Conservation (phyloP, 1,140 invertebrate species). For the Coenobita brevimanus region DNA sequence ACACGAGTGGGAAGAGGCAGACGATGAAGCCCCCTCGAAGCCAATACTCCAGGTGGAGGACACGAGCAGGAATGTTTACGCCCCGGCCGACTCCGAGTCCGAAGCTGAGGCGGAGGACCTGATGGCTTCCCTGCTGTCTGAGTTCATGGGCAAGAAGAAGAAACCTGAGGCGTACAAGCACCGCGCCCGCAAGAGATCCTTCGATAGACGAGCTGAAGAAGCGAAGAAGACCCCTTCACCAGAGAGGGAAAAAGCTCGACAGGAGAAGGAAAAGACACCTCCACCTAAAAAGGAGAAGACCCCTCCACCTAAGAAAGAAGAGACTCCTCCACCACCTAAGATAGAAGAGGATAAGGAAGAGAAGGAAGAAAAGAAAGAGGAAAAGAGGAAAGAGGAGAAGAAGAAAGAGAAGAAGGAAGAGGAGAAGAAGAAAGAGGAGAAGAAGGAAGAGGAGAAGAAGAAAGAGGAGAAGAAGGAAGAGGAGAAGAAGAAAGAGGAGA, state of each 20-base stretch:
- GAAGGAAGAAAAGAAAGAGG: background rate
- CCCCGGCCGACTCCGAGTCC: background rate
- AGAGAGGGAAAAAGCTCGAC: background rate
- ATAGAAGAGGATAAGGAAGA: background rate
- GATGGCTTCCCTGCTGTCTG: background rate
- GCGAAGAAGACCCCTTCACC: conserved; percentile 29
- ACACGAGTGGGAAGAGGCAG: background rate
- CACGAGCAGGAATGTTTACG: conserved; percentile 43
- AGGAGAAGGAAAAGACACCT: conserved; percentile 34
- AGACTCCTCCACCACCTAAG: too few relatives aligned
- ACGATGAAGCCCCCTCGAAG: background rate
- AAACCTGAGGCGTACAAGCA: conserved; percentile 19
- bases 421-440: background rate
- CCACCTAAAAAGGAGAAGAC: background rate
- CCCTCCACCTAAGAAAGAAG: too few relatives aligned
- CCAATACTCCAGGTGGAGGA: background rate
- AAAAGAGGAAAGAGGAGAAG: background rate
- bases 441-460: background rate
- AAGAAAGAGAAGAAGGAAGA: conserved; percentile 16
- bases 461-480: conserved; percentile 31
- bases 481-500: conserved; percentile 12
- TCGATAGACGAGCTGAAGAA: background rate
- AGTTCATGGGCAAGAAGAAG: conserved; percentile 33
- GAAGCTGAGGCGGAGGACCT: conserved; percentile 41
- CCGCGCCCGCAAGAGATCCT: background rate